Base-by-base conservation (phyloP, 2,888 invertebrate species). In the Plebejus melissa region DNA sequence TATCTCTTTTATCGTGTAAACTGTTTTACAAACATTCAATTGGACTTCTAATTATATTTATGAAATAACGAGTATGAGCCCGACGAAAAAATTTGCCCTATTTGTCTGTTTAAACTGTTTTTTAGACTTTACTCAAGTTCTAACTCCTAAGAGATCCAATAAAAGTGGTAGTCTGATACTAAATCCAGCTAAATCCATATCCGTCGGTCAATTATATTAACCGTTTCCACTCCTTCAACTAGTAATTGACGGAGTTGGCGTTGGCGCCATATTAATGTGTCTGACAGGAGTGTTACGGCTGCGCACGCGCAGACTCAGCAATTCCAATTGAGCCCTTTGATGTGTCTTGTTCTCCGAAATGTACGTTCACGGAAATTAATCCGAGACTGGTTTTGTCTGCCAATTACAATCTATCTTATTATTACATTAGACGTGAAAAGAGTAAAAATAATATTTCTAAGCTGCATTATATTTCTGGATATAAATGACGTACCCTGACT, bases 291-390 rank as follows among this genome's bases (percentile, higher is more conserved):
- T 84, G 83, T 85, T 86, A 86, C 82, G 81, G 81, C 78, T 83
- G 85, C 84, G 84, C 84, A 72, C 76, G 83, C 85, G 83, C 85
- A 83, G 80, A 32, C 32, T 9, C 65, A 22, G 80, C 81, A 82
- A 87, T 87, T 87, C 87, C 86, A 84, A 84, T 80, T 78, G 80
- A 83, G 79, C 82, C 81, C 90, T 91, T 91, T 91, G 90, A 90
- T 88, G 86, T 90, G 81, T 79, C 79, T 80, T 82, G 81, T 82
- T 81, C 80, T 80, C 81, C 76, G 78, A 79, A 78, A 80, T 79
- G 77, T 78, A 77, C 76, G 80, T 85, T 84, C 86, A 78, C 76
- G 79, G 86, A 84, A 87, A 77, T 78, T 32, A 71, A 69, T 54
- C 50, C 46, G 22, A 69, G 28, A 75, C 65, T 32, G 65, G 65